Evolutionary conservation across 2,113 vertebrate species (phyloP), one percentile per base, ranked within the genome.

Genomic region (Arothron firmamentum): DNA sequence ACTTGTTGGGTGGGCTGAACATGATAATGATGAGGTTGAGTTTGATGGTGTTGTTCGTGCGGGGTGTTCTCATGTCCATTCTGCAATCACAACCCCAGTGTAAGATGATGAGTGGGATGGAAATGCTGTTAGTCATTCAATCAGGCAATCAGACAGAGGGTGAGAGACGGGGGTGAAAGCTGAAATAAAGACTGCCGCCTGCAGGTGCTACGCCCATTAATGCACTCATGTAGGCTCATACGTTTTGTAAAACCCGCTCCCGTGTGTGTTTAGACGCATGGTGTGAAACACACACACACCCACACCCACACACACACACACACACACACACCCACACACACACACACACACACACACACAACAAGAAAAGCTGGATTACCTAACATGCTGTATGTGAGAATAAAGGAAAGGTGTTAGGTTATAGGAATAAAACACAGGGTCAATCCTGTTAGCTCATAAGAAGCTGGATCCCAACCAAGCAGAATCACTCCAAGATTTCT

Each of bases 31-130:
- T 68, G 82, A 34, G 46, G 83, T 13, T 72, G 79, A 5, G 15
- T 16, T 17, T 47, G 45, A 47, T 47, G 45, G n/a, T 54, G 75
- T 9, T 54, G 75, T 9, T 3, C 31, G 19, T 3, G 70, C 19
- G 60, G 72, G 51, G 61, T 75, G 23, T 60, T 74, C 79, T 89
- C 81, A 85, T 86, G 90, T 88, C 91, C 90, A 77, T 94, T 96
- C 95, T 97, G 90, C 81, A 96, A 96, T 90, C 91, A 92, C 76
- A 96, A 84, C 79, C 70, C 75, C 77, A 68, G 62, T 78, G 79
- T 88, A 80, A 88, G 81, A 80, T 81, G 79, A 52, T 14, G 51
- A 63, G 62, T 65, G 69, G 59, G 67, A 81, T 77, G 80, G 42
- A 62, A 70, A 74, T 60, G 71, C 20, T n/a, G 45, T 47, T 47